Base-by-base conservation (phyloP, 2,888 invertebrate species). In the Anthoptus insignis region DNA sequence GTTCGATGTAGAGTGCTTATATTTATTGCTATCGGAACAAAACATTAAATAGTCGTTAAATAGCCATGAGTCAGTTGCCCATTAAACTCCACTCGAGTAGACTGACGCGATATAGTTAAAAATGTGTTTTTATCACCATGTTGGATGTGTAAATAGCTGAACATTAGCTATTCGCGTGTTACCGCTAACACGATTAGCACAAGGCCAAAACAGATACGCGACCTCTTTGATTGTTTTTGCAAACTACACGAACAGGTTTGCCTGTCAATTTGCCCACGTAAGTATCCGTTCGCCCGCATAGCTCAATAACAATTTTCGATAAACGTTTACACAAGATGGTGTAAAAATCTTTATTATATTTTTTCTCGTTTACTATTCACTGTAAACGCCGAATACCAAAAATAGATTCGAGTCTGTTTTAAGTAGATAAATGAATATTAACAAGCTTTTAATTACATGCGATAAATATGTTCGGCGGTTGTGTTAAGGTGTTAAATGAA, bases 151-250 rank as follows among this genome's bases (percentile, higher is more conserved):
- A 83, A 88, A 87, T 86, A 86, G 83, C 79, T 76, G 75, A 80
- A 80, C 81, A 83, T 86, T 83, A 83, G 80, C 80, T 81, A 84
- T 85, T 90, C 80, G 78, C 84, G 79, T 84, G 83, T 84, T 84
- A 80, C 80, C 81, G 87, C 86, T 89, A 91, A 90, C 81, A 86
- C 82, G 86, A 87, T 91, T 90, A 89, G 81, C 87, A 81, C 86
- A 88, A 91, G 88, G 90, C 87, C 87, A 87, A 82, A 84, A 86
- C 80, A 84, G 87, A 88, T 87, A 88, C 83, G 86, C 82, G 91
- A 91, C 91, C 91, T 90, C 88, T 84, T 88, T 88, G 84, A 81
- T 83, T 80, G 81, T 86, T 85, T 86, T 83, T 79, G 76, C 73
- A 81, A 82, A 82, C 73, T 75, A 70, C 67, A 73, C 73, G 74